Conservation (phyloP, 2,113 vertebrate species). For the Neolamprologus fasciatus region DNA sequence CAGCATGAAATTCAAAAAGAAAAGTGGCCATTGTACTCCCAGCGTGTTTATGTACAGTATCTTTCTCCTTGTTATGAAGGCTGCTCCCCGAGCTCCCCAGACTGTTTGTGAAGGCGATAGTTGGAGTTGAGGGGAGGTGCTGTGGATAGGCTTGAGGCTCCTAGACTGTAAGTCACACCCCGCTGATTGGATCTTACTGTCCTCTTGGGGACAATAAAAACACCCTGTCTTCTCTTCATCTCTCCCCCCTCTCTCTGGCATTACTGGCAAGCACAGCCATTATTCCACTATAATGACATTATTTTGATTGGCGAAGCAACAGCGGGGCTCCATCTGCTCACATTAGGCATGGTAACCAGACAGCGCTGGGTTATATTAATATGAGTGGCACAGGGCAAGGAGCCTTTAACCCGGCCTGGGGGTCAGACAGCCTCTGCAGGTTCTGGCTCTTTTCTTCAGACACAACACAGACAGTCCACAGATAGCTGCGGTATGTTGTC, state of each 20-base stretch:
- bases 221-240: conserved; percentile 8
- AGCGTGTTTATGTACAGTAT: not conserved
- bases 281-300: conserved; percentile 47
- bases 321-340: conserved; percentile 31
- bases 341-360: conserved; percentile 54
- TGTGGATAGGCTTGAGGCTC: not conserved
- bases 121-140: conserved; percentile 7
- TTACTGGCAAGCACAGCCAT: conserved; percentile 20
- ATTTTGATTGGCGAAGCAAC: conserved; percentile 57
- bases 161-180: conserved; percentile 35
- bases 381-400: conserved; percentile 15
- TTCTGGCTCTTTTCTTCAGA: not conserved
- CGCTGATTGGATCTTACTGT: conserved; percentile 35
- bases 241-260: not conserved
- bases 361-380: conserved; percentile 32
- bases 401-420: conserved; percentile 11
- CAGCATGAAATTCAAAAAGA: conserved; percentile 6
- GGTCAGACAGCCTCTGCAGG: not conserved
- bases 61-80: conserved; percentile 4
- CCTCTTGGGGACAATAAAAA: conserved; percentile 43
- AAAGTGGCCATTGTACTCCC: conserved; percentile 1
- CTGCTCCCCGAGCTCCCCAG: not conserved
- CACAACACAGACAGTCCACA: not conserved
- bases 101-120: conserved; percentile 12
- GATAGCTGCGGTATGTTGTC: not conserved